Evolutionary conservation across 2,113 vertebrate species (phyloP).

Genomic region (Sphaerodactylus townsendi): DNA sequence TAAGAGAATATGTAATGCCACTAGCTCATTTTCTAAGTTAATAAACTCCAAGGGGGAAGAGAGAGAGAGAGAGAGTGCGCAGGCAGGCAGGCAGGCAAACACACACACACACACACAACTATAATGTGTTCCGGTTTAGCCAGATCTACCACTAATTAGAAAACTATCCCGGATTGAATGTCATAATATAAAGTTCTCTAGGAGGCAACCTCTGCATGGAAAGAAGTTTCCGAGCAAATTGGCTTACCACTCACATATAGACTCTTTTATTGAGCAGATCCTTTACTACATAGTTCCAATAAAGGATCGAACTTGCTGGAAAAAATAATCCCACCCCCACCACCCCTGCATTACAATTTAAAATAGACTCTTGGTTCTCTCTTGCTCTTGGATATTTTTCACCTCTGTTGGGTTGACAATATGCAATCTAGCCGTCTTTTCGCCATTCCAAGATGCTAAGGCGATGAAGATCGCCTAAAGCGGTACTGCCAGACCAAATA

Average conservation of each 20-base stretch:
- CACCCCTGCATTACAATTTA: neutral
- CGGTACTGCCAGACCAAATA: neutral
- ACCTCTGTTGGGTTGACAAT: neutral
- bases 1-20: neutral
- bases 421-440: too few relatives aligned
- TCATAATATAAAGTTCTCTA: conserved; percentile 8
- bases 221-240: too few relatives aligned
- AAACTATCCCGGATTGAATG: neutral
- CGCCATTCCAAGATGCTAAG: too few relatives aligned
- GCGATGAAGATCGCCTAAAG: neutral
- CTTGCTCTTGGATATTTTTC: neutral
- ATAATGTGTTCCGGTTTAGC: conserved; percentile 21
- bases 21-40: neutral
- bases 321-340: neutral
- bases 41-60: neutral
- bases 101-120: neutral
- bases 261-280: neutral
- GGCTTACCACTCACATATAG: neutral
- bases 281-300: neutral
- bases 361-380: neutral
- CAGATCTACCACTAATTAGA: conserved; percentile 11
- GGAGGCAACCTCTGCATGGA: neutral
- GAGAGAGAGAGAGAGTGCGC: neutral
- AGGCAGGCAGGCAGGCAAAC: neutral
- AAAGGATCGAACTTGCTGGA: neutral